Evolutionary conservation across 1,140 invertebrate species (phyloP), one percentile per base, ranked within the genome.

Genomic region (Linepithema humile): DNA sequence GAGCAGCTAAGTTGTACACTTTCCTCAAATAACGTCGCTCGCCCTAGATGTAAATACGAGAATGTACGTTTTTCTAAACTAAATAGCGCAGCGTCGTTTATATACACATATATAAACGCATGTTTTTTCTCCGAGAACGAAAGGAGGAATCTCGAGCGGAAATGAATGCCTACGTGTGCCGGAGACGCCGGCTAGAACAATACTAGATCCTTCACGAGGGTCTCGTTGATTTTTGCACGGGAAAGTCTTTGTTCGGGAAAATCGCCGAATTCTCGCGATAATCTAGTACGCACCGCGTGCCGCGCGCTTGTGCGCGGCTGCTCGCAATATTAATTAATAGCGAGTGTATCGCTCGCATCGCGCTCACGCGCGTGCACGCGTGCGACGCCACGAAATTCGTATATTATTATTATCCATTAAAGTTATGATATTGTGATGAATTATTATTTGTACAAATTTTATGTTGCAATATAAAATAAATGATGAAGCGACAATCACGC

Each of bases 361-460:
- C 62, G 32, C 32, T 43, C 60, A 23, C 35, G 72, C 59, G 64
- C 59, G 73, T 72, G 29, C 60, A 40, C 59, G 73, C 73, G 85
- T 65, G 80, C 82, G 60, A 64, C 78, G 43, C 65, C 86, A 74
- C 74, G 60, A 65, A 60, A 48, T 87, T 80, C 82, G 75, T 90
- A 89, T 89, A 90, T 87, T 91, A 90, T 88, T 91, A 92, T 91
- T 91, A 91, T 65, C 88, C 77, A 90, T 88, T 84, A 89, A 85
- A 88, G 82, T 90, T 90, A 90, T 69, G 65, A 88, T 80, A 91
- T 90, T 88, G 91, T 90, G 89, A 85, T 86, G 87, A 86, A 92
- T 92, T 93, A 94, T 94, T 93, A 94, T 93, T 93, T 94, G 93
- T 94, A 94, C 93, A 94, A 94, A 94, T 94, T 94, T 94, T 94